A percentile compares a stretch with the other conserved stretches of the same genome.
Conservation (phyloP, 1,140 invertebrate genomes). For the Ruditapes philippinarum region DNA sequence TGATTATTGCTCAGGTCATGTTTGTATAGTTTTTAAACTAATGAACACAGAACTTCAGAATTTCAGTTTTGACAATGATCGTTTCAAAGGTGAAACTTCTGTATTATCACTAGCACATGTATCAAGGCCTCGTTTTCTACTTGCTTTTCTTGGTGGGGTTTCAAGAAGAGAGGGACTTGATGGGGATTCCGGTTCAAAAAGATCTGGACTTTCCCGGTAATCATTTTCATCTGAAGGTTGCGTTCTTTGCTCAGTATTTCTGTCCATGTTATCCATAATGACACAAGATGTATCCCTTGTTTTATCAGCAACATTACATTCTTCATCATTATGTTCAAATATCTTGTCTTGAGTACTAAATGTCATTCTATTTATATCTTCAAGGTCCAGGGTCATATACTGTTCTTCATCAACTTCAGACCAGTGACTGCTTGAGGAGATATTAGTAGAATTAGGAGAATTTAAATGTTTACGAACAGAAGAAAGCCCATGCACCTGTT, state of each 20-base stretch:
- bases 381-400: constrained; percentile 49
- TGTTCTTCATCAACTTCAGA: constrained; percentile 60
- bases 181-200: not conserved
- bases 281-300: too few relatives aligned
- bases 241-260: too few relatives aligned
- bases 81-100: constrained; percentile 1
- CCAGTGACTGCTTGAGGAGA: constrained; percentile 48
- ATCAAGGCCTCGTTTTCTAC: not conserved
- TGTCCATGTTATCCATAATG: too few relatives aligned
- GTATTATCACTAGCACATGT: not conserved
- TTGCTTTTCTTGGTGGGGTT: not conserved
- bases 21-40: too few relatives aligned
- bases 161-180: not conserved
- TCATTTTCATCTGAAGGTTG: not conserved
- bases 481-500: not conserved
- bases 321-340: not conserved
- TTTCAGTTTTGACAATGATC: not conserved
- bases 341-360: not conserved
- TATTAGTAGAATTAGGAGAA: not conserved
- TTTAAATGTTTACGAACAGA: not conserved
- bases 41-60: too few relatives aligned
- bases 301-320: not conserved
- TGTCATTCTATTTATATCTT: constrained; percentile 33
- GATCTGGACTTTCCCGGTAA: not conserved
- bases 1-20: too few relatives aligned